Evolutionary conservation across 2,113 vertebrate genomes (phyloP).

Genomic region (Bujurquina vittata): DNA sequence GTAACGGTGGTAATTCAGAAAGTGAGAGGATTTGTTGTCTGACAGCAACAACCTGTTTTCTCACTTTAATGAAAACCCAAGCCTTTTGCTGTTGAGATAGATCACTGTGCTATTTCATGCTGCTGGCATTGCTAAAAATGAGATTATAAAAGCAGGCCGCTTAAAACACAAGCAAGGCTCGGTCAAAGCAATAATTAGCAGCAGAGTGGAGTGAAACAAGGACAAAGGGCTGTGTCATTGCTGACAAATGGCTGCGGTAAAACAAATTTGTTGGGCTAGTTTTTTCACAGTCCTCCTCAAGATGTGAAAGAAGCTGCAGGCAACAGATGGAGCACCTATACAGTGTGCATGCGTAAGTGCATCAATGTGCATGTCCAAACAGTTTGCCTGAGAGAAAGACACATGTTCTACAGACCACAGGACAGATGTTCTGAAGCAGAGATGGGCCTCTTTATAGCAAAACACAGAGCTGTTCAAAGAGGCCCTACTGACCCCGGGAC

Average conservation of each 20-base stretch:
- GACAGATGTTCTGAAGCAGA: slow-evolving; percentile 65
- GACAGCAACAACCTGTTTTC: not conserved
- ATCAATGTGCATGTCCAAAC: slow-evolving; percentile 22
- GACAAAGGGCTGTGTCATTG: not conserved
- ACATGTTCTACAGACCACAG: slow-evolving; percentile 57
- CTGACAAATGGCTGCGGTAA: not conserved
- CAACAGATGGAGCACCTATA: not conserved
- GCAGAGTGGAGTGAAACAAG: not conserved
- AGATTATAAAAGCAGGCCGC: not conserved
- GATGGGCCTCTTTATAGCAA: slow-evolving; percentile 61
- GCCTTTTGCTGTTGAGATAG: not conserved
- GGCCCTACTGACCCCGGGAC: slow-evolving; percentile 58
- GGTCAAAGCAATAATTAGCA: not conserved
- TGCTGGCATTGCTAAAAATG: not conserved
- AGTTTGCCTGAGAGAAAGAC: slow-evolving; percentile 40
- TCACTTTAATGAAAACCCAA: not conserved
- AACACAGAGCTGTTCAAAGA: slow-evolving; percentile 62
- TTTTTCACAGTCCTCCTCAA: slow-evolving; percentile 8
- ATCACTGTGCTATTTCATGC: not conserved
- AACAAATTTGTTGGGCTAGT: not conserved
- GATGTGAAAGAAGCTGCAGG: slow-evolving; percentile 21
- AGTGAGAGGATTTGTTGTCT: not conserved
- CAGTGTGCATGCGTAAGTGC: not conserved
- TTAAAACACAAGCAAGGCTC: not conserved
- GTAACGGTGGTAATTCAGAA: not conserved